Evolutionary conservation across 2,113 vertebrate genomes (phyloP).

Genomic region (Acrocephalus arundinaceus): DNA sequence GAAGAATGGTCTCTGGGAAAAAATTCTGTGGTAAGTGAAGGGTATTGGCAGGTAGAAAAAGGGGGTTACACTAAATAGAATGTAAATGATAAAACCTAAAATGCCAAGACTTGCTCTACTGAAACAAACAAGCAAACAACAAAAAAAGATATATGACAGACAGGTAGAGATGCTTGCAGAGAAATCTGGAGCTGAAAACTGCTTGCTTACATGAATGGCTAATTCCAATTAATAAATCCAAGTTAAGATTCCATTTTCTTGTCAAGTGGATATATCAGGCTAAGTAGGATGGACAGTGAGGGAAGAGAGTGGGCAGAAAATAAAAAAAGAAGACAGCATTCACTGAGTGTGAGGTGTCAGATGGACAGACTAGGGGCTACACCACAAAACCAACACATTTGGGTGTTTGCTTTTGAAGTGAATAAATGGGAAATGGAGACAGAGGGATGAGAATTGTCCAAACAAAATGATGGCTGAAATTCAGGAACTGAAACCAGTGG

Average conservation of each 20-base stretch:
- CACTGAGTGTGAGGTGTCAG: not conserved
- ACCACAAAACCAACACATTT: not conserved
- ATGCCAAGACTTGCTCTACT: not conserved
- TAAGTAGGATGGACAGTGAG: not conserved
- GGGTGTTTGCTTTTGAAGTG: not conserved
- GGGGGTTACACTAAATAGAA: not conserved
- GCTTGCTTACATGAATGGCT: not conserved
- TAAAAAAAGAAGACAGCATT: not conserved
- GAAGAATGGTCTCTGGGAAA: not conserved
- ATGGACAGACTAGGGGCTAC: not conserved
- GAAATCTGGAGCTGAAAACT: not conserved
- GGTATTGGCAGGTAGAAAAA: not conserved
- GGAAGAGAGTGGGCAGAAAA: not conserved
- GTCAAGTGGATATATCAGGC: not conserved
- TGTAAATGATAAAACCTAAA: not conserved
- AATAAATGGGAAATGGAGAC: not conserved
- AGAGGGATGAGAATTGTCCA: not conserved
- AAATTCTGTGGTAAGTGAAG: not conserved
- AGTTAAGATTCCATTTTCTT: not conserved
- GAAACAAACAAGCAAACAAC: not conserved
- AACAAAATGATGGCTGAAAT: not conserved
- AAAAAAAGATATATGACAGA: not conserved
- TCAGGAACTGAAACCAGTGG: not conserved
- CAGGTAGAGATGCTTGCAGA: not conserved
- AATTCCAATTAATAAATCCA: not conserved